Percentiles rank a stretch among this genome's conserved stretches.
phyloP scores from a whole-genome alignment of 1,140 invertebrate species.

The Cydia pomonella region DNA sequence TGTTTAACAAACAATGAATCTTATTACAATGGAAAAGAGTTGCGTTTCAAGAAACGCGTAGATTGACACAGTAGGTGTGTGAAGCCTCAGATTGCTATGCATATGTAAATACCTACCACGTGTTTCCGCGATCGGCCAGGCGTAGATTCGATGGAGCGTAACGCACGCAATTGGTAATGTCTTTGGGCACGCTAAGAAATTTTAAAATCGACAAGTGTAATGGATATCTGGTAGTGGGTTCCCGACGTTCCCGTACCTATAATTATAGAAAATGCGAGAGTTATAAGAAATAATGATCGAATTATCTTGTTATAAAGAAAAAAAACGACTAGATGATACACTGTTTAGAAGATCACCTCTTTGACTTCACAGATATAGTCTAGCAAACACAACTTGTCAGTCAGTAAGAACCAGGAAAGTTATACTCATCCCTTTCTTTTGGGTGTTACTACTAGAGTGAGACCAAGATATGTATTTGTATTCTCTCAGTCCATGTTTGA shows the following conservation, averaged over 20 bases:
- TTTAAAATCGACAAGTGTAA: not conserved
- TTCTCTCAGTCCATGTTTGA: too few species aligned
- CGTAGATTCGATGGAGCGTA: slow-evolving; percentile 6
- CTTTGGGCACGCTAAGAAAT: slow-evolving; percentile 14
- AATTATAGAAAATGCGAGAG: not conserved
- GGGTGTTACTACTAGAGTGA: too few species aligned
- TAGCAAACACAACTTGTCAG: too few species aligned
- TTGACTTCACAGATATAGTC: too few species aligned
- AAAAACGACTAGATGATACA: too few species aligned
- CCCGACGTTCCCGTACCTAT: not conserved
- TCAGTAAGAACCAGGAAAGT: too few species aligned
- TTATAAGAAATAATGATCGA: not conserved
- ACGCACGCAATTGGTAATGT: slow-evolving; percentile 4
- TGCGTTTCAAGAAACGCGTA: not conserved
- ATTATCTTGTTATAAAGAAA: too few species aligned
- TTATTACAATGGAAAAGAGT: not conserved
- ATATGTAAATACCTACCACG: slow-evolving; percentile 12
- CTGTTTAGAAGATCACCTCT: too few species aligned
- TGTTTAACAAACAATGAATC: not conserved
- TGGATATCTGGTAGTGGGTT: not conserved
- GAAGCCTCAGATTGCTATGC: not conserved
- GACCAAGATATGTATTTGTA: too few species aligned
- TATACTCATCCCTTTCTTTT: too few species aligned
- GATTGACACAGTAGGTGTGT: not conserved
- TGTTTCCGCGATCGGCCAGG: not conserved